Base-by-base conservation (phyloP, 2,113 vertebrate genomes). In the Pygoscelis adeliae region DNA sequence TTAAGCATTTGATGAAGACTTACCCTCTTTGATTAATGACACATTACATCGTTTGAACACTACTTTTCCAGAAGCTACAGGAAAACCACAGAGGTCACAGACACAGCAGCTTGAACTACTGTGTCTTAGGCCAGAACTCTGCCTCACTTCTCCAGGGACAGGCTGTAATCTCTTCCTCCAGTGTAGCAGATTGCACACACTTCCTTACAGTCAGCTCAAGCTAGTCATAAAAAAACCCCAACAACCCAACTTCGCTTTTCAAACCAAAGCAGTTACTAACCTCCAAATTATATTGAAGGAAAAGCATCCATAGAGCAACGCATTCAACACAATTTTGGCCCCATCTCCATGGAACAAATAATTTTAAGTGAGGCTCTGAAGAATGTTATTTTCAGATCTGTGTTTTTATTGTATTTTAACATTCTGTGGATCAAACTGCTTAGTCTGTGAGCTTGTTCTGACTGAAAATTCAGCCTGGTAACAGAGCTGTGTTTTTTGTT, bases 281-380 rank as follows among this genome's bases (percentile, higher is more conserved):
- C 11, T 71, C 38, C 38, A 38, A 70, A 90, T 66, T 53, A 42
- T 8, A 42, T 0, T 3, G 6, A 74, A 72, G 25, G 44, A 84
- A 84, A 93, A 77, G 55, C 63, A 91, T 56, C 13, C 34, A 23
- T 1, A 32, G 38, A 62, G 52, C 49, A 44, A 59, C 0, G 3
- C 9, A 15, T 46, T 87, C 30, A 22, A 50, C 34, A 59, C 6
- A 23, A 46, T 87, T 87, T 53, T 19, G 32, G 42, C 12, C 18
- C 36, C 21, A 16, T 23, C 74, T 63, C 69, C 53, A 56, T 0
- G 0, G 10, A 53, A 36, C 50, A 87, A 90, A 72, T 25, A 0
- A 84, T 67, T 77, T 90, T 38, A 89, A 93, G 36, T 3, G 20
- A 61, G 56, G 42, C n/a, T 62, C 52, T 49, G 17, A 83, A 82